Percentiles rank a stretch among this genome's conserved stretches.
Conservation (phyloP, 1,140 invertebrate genomes). For the Drosophila watanabei region DNA sequence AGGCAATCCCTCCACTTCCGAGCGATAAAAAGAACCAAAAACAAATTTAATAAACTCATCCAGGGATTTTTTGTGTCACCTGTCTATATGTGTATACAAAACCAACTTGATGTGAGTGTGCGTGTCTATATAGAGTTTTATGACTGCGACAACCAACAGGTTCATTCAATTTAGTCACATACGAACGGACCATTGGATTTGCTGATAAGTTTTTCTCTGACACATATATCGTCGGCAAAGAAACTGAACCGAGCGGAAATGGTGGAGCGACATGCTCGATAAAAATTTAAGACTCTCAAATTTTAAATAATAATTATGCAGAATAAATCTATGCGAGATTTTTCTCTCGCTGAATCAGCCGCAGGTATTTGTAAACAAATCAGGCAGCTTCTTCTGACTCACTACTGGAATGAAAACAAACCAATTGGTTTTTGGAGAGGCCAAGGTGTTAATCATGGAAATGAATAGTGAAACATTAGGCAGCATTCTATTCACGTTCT, state of each 20-base stretch:
- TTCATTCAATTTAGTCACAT: slow-evolving; percentile 75
- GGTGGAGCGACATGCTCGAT: slow-evolving; percentile 16
- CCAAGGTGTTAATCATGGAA: slow-evolving; percentile 64
- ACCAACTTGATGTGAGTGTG: slow-evolving; percentile 12
- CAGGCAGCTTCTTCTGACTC: slow-evolving; percentile 39
- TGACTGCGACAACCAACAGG: slow-evolving; percentile 60
- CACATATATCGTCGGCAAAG: slow-evolving; percentile 46
- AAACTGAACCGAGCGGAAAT: slow-evolving; percentile 43
- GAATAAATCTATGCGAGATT: slow-evolving; percentile 5
- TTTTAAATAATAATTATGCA: slow-evolving; percentile 11
- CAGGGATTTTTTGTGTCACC: slow-evolving; percentile 45
- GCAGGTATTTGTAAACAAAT: slow-evolving; percentile 26
- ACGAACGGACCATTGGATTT: slow-evolving; percentile 34
- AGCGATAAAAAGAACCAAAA: slow-evolving; percentile 52
- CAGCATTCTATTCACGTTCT: slow-evolving; percentile 21
- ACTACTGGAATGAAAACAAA: slow-evolving; percentile 49
- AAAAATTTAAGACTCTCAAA: slow-evolving; percentile 29
- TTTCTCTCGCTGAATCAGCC: slow-evolving; percentile 33
- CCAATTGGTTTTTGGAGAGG: slow-evolving; percentile 46
- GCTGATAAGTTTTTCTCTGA: slow-evolving; percentile 71
- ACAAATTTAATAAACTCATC: slow-evolving; percentile 49
- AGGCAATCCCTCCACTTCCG: slow-evolving; percentile 44
- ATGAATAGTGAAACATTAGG: background rate
- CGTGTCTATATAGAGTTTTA: slow-evolving; percentile 41
- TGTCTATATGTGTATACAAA: slow-evolving; percentile 24